Evolutionary conservation across 2,797 vertebrate species (phyloP).

Genomic region (Vultur gryphus): DNA sequence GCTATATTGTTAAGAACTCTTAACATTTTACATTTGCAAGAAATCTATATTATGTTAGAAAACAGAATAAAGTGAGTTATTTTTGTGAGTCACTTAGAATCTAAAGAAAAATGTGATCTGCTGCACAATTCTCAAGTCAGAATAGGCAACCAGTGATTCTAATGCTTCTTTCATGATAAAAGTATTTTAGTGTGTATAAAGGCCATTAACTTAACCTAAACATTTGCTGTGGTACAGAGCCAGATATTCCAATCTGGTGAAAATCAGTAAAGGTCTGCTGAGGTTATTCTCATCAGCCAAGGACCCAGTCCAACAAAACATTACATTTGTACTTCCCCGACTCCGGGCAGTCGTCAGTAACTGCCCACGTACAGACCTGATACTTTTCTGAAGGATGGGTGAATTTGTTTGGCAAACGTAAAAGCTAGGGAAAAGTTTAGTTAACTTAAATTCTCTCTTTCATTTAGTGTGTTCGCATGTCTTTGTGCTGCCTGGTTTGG

Average conservation of each 20-base stretch:
- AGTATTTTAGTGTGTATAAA: neutral
- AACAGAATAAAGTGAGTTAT: neutral
- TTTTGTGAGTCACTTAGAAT: neutral
- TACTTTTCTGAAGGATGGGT: neutral
- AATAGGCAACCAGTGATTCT: neutral
- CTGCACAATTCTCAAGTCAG: neutral
- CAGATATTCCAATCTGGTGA: conserved; percentile 26
- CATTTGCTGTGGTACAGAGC: conserved; percentile 24
- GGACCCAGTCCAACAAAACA: neutral
- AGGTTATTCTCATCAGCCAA: conserved; percentile 16
- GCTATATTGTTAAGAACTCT: neutral
- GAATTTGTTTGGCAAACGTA: neutral
- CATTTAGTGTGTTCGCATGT: neutral
- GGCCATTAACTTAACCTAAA: conserved; percentile 26
- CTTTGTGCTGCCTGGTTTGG: conserved; percentile 51
- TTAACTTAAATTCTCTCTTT: neutral
- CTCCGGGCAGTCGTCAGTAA: neutral
- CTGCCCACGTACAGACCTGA: neutral
- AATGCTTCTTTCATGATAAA: neutral
- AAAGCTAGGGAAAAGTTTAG: conserved; percentile 14
- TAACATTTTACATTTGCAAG: neutral
- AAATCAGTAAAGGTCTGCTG: conserved; percentile 30
- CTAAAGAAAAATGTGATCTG: neutral
- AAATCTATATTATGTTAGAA: neutral
- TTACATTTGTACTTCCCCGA: neutral